Conservation (phyloP, 2,797 vertebrate genomes). For the Alca torda region DNA sequence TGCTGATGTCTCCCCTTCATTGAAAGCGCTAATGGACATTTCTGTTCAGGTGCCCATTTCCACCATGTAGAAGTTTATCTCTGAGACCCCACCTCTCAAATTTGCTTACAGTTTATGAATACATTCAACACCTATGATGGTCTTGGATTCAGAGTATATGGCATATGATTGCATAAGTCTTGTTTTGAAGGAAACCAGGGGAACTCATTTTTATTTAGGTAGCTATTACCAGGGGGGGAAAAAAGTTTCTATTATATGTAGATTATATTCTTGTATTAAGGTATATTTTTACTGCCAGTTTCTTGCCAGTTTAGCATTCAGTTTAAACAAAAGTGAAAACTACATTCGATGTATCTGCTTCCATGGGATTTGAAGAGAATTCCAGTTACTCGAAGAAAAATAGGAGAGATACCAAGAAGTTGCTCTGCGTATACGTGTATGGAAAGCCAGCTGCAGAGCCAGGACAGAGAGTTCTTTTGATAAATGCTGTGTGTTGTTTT, state of each 20-base stretch:
- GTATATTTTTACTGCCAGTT: not conserved
- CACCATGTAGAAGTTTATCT: not conserved
- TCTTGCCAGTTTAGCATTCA: not conserved
- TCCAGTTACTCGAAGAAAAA: not conserved
- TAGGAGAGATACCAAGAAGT: not conserved
- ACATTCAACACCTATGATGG: not conserved
- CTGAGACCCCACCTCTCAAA: not conserved
- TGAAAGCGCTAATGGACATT: not conserved
- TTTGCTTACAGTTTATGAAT: not conserved
- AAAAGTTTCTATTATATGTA: not conserved
- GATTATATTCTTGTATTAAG: not conserved
- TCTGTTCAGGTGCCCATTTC: not conserved
- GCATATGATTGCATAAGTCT: not conserved
- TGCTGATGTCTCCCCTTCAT: not conserved
- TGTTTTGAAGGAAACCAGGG: not conserved
- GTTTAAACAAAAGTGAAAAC: not conserved
- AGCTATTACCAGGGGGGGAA: not conserved
- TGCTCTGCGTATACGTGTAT: fast-evolving
- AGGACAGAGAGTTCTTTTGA: not conserved
- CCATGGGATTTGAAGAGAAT: not conserved
- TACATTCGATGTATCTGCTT: not conserved
- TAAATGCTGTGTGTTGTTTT: not conserved
- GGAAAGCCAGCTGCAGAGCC: not conserved
- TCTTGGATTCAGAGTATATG: not conserved
- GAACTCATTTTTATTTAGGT: not conserved